phyloP scores from a whole-genome alignment of 2,113 vertebrate species.

The Barnardius zonarius region DNA sequence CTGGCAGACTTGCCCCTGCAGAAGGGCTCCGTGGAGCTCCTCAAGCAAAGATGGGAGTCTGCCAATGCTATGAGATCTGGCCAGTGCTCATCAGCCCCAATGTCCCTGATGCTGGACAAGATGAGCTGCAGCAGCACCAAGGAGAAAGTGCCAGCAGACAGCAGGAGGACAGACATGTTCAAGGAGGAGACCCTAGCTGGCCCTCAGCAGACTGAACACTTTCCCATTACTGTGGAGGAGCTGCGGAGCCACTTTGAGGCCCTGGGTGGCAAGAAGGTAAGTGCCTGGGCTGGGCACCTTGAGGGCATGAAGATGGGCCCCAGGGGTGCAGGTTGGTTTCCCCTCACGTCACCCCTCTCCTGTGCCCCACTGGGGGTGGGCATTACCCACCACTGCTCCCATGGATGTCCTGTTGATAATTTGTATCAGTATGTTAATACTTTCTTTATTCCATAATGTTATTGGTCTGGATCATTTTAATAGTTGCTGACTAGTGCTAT shows the following conservation, averaged over 20 bases:
- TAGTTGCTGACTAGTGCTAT: not conserved
- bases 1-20: constrained; percentile 52
- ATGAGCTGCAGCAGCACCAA: not conserved
- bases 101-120: not conserved
- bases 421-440: not conserved
- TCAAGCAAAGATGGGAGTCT: constrained; percentile 72
- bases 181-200: constrained; percentile 29
- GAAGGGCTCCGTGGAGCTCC: constrained; percentile 65
- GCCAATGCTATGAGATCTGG: not conserved
- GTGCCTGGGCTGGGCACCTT: not conserved
- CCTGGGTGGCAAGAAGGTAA: constrained; percentile 67
- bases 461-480: not conserved
- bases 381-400: not conserved
- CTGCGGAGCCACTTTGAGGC: constrained; percentile 75
- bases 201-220: constrained; percentile 49
- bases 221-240: constrained; percentile 72
- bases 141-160: not conserved
- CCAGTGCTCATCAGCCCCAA: not conserved
- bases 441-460: not conserved
- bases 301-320: not conserved
- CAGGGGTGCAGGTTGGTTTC: accelerated
- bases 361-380: accelerated
- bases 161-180: not conserved
- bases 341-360: not conserved
- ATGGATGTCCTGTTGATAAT: not conserved